These are phyloP conservation scores for Aquatica leii DNA, from an alignment of 2,888 invertebrate species.

Conservation along the genomic window DNA sequence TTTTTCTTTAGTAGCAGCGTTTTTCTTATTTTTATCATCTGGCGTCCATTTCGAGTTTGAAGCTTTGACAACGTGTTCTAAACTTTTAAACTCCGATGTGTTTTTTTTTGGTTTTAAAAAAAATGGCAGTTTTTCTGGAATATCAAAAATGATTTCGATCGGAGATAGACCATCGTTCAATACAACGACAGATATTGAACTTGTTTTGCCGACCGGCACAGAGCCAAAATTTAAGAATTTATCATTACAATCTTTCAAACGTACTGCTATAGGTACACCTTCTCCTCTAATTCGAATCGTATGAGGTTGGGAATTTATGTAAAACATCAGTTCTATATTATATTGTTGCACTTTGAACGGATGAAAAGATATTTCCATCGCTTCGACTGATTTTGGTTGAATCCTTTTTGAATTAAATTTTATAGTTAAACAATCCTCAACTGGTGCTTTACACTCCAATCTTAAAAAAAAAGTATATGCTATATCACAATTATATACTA, in stretches of 20 bases:
- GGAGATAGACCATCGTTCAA: constrained; percentile 66
- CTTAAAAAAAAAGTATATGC: constrained; percentile 60
- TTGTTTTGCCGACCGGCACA: constrained; percentile 61
- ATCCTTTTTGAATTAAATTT: constrained; percentile 61
- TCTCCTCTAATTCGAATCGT: constrained; percentile 66
- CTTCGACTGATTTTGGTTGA: constrained; percentile 58
- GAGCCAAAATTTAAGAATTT: constrained; percentile 59
- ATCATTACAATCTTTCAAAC: constrained; percentile 55
- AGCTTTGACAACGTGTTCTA: constrained; percentile 11
- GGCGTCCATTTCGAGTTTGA: no score
- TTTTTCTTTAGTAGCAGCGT: no score
- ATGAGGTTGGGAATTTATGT: constrained; percentile 65
- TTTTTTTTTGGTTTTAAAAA: constrained; percentile 39
- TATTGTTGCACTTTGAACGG: constrained; percentile 65
- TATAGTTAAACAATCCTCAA: constrained; percentile 63
- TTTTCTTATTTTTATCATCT: no score
- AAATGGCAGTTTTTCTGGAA: constrained; percentile 62
- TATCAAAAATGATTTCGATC: constrained; percentile 65
- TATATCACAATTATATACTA: no score
- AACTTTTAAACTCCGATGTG: neutral
- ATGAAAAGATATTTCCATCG: constrained; percentile 65
- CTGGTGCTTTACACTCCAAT: constrained; percentile 63
- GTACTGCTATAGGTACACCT: constrained; percentile 60
- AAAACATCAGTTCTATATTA: constrained; percentile 63
- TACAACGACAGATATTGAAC: constrained; percentile 65